phyloP scores from a whole-genome alignment of 2,888 invertebrate species.

The Beris morrisii region DNA sequence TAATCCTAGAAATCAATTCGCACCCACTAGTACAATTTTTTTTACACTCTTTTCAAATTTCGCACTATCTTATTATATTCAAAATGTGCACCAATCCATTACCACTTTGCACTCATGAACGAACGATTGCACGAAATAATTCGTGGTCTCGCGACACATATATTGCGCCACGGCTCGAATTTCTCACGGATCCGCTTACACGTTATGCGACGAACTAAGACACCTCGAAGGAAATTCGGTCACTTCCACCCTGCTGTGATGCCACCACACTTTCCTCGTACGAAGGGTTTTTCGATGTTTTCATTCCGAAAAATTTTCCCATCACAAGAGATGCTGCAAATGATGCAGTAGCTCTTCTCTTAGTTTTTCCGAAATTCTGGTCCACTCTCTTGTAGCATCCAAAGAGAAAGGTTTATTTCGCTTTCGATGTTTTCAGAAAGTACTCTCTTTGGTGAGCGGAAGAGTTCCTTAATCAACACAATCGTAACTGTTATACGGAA shows the following conservation, averaged over 20 bases:
- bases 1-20: too few relatives aligned
- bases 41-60: too few relatives aligned
- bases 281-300: conserved; percentile 18
- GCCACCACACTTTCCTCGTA: conserved; percentile 17
- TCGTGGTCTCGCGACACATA: too few relatives aligned
- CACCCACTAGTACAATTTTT: too few relatives aligned
- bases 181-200: conserved; percentile 28
- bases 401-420: neutral
- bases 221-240: conserved; percentile 15
- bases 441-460: neutral
- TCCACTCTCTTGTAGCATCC: conserved; percentile 13
- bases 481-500: conserved; percentile 1
- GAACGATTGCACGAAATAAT: too few relatives aligned
- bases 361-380: neutral
- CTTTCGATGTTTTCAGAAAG: conserved; percentile 12
- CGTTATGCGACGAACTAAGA: conserved; percentile 29
- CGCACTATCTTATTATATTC: too few relatives aligned
- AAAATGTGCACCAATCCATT: too few relatives aligned
- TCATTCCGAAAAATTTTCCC: conserved; percentile 22
- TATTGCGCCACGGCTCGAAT: conserved; percentile 13
- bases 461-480: too few relatives aligned
- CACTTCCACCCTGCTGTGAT: conserved; percentile 2
- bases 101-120: too few relatives aligned
- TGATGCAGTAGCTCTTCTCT: too few relatives aligned
- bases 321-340: too few relatives aligned